These are phyloP conservation scores for Petaurus breviceps DNA, from an alignment of 2,113 vertebrate species.

Conservation along the genomic window DNA sequence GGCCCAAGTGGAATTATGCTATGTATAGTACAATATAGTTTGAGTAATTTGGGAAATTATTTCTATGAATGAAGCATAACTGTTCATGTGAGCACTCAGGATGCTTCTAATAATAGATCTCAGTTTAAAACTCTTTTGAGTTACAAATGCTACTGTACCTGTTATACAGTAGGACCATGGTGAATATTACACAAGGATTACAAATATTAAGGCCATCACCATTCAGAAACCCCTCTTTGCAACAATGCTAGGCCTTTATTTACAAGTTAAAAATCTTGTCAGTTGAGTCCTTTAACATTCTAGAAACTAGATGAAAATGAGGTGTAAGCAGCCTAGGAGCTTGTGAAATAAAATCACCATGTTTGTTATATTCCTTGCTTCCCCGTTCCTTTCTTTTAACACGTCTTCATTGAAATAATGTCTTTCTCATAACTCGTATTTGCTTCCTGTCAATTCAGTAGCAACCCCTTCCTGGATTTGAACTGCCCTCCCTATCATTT, in stretches of 20 bases:
- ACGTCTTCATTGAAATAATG: constrained; percentile 59
- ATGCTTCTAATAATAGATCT: neutral
- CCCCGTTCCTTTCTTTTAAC: constrained; percentile 55
- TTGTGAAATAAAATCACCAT: neutral
- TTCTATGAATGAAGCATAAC: neutral
- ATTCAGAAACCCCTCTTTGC: neutral
- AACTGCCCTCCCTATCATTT: constrained; percentile 42
- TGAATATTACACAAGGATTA: neutral
- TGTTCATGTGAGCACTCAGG: neutral
- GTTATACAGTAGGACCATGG: neutral
- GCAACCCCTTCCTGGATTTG: constrained; percentile 56
- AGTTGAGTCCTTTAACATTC: neutral
- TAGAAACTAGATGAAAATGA: neutral
- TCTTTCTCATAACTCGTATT: constrained; percentile 64
- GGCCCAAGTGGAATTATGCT: neutral
- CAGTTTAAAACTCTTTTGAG: neutral
- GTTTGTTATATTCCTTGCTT: constrained; percentile 63
- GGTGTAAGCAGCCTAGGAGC: neutral
- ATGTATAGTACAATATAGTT: neutral
- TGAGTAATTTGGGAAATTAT: neutral
- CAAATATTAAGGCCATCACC: neutral
- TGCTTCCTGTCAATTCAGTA: constrained; percentile 58
- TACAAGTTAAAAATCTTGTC: neutral
- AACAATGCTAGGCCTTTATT: neutral
- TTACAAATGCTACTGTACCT: neutral